Percentiles rank a stretch among this genome's conserved stretches.
These are phyloP conservation scores for Drosophila birchii DNA, from an alignment of 2,888 invertebrate genomes.

Conservation along the genomic window DNA sequence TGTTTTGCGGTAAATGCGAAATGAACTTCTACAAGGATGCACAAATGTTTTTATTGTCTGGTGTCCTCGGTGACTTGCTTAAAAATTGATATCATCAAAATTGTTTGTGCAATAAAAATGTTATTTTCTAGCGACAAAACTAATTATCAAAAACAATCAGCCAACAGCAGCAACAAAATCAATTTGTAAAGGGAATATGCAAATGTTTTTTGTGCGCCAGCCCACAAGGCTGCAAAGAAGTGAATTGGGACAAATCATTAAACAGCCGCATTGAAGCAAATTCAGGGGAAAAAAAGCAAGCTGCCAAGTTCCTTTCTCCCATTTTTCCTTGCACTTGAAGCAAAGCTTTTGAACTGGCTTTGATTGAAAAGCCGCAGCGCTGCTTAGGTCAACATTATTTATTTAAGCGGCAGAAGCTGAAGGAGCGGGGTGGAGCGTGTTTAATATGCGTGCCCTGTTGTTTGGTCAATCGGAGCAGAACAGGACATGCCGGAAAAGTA, in stretches of 20 bases:
- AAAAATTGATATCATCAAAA: constrained; percentile 39
- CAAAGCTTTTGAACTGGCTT: constrained; percentile 24
- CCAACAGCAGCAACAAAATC: constrained; percentile 1
- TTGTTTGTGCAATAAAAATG: constrained; percentile 41
- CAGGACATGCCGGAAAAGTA: constrained; percentile 46
- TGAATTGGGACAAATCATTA: constrained; percentile 57
- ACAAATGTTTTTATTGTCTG: constrained; percentile 16
- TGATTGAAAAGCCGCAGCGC: constrained; percentile 71
- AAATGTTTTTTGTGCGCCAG: constrained; percentile 14
- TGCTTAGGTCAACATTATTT: constrained; percentile 66
- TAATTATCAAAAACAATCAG: constrained; percentile 62
- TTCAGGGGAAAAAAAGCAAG: not conserved
- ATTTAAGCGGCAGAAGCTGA: constrained; percentile 50
- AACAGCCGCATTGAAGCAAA: constrained; percentile 52
- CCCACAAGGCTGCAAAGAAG: constrained; percentile 47
- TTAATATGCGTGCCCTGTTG: constrained; percentile 75
- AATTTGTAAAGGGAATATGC: constrained; percentile 18
- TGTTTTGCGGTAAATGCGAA: constrained; percentile 44
- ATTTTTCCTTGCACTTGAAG: constrained; percentile 34
- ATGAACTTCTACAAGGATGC: constrained; percentile 39
- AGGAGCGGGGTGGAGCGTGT: constrained; percentile 26
- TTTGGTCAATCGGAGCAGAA: constrained; percentile 77
- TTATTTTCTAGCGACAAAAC: constrained; percentile 34
- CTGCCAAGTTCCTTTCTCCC: constrained; percentile 42
- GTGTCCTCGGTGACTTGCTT: constrained; percentile 27